These are phyloP conservation scores for Pollenia angustigena DNA, from an alignment of 2,888 invertebrate species.

Conservation along the genomic window DNA sequence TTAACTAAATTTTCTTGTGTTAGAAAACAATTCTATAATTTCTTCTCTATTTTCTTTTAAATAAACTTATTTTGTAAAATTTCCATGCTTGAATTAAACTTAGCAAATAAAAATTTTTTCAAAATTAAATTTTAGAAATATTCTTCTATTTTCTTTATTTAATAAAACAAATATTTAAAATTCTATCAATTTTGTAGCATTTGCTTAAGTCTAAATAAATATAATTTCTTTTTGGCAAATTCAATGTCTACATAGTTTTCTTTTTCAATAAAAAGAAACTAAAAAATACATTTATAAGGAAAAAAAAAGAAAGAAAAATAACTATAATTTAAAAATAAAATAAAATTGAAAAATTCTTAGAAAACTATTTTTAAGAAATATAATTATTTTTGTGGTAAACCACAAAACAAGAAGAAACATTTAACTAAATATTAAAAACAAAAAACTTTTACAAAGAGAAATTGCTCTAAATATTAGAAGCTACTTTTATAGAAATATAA, in stretches of 20 bases:
- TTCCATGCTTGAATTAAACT: too few species aligned
- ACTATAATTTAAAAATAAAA: conserved; percentile 19
- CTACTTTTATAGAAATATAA: conserved; percentile 34
- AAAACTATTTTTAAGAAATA: conserved; percentile 47
- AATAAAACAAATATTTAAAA: conserved; percentile 40
- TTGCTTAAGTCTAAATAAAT: conserved; percentile 2
- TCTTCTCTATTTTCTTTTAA: background rate
- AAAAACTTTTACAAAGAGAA: conserved; percentile 29
- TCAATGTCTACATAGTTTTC: background rate
- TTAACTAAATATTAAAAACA: conserved; percentile 8
- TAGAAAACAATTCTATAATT: background rate
- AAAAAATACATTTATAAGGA: background rate
- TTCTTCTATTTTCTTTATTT: conserved; percentile 21
- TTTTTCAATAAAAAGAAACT: background rate
- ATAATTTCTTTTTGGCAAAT: background rate
- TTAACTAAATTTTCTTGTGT: too few species aligned
- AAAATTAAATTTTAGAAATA: background rate
- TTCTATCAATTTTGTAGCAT: conserved; percentile 26
- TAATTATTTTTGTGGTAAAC: conserved; percentile 63
- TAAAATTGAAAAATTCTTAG: conserved; percentile 28
- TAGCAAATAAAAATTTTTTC: background rate
- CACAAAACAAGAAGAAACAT: conserved; percentile 43
- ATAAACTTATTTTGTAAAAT: background rate
- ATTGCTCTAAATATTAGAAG: conserved; percentile 47
- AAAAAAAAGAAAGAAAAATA: conserved; percentile 10